A percentile compares a stretch with the other conserved stretches of the same genome.
Evolutionary conservation across 2,797 vertebrate species (phyloP).

Genomic region (Hippopotamyrus pictus): DNA sequence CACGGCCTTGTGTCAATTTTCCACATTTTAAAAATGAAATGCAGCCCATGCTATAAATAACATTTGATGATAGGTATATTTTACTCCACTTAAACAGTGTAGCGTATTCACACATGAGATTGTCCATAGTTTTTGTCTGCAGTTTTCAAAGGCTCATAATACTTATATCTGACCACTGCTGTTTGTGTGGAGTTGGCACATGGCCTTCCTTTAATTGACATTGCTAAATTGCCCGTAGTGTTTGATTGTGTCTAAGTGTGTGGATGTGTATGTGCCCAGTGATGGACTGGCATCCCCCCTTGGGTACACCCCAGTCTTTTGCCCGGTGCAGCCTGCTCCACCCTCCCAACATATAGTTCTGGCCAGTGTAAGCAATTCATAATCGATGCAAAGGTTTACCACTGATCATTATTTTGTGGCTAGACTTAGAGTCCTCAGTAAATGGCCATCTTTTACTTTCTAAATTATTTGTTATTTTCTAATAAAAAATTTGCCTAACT

Average conservation of each 20-base stretch:
- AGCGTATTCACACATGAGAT: constrained; percentile 14
- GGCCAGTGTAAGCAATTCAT: neutral
- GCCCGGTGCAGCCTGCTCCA: neutral
- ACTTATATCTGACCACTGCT: neutral
- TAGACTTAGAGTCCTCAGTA: neutral
- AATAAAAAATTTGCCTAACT: neutral
- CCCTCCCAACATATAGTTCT: neutral
- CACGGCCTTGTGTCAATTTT: neutral
- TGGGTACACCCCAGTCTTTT: neutral
- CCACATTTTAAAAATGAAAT: neutral
- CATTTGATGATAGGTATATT: constrained; percentile 20
- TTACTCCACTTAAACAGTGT: constrained; percentile 1
- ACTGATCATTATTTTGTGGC: neutral
- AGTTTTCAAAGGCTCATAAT: neutral
- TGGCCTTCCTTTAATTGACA: neutral
- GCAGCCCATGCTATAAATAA: constrained; percentile 14
- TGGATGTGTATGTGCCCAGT: neutral
- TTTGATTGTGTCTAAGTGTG: neutral
- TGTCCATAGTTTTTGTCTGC: neutral
- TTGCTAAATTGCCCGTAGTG: neutral
- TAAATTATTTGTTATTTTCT: neutral
- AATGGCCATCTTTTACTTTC: neutral
- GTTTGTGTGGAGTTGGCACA: neutral
- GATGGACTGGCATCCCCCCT: neutral
- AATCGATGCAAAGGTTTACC: neutral